These are phyloP conservation scores for Caenorhabditis macrosperma DNA, from an alignment of 2,888 invertebrate genomes.

Conservation along the genomic window DNA sequence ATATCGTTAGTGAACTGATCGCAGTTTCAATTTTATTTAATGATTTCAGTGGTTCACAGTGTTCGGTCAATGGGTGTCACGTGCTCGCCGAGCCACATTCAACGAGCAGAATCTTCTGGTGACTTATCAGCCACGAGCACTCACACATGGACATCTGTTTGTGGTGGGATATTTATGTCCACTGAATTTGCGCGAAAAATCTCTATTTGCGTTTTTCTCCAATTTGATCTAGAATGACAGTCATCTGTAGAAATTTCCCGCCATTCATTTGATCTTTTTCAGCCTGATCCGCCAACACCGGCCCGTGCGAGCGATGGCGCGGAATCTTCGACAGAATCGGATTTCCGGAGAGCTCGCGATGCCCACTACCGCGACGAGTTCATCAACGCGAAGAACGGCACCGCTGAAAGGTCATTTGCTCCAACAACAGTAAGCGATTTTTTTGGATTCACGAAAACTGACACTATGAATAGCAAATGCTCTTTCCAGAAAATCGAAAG, in stretches of 20 bases:
- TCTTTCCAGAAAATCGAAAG: conserved; percentile 7
- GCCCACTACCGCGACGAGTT: conserved; percentile 49
- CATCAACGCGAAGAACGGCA: conserved; percentile 5
- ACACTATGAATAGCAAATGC: not conserved
- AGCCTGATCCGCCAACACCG: conserved; percentile 67
- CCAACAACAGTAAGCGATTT: not conserved
- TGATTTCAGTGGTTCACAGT: conserved; percentile 67
- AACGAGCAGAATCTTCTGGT: conserved; percentile 69
- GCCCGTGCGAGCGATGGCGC: conserved; percentile 12
- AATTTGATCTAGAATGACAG: no score
- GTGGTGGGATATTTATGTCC: conserved; percentile 22
- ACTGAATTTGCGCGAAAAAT: not conserved
- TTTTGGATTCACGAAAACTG: not conserved
- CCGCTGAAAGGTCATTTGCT: not conserved
- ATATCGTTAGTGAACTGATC: conserved; percentile 7
- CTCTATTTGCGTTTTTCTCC: no score
- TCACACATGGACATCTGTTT: conserved; percentile 69
- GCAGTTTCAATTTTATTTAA: not conserved
- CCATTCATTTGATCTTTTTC: conserved; percentile 22
- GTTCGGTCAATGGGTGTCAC: conserved; percentile 65
- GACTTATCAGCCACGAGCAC: conserved; percentile 68
- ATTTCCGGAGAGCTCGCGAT: conserved; percentile 29
- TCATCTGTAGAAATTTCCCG: no score
- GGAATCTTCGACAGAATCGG: conserved; percentile 3
- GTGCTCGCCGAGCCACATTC: conserved; percentile 69